Conservation (phyloP, 2,888 invertebrate genomes). For the Drosophila kuntzei region DNA sequence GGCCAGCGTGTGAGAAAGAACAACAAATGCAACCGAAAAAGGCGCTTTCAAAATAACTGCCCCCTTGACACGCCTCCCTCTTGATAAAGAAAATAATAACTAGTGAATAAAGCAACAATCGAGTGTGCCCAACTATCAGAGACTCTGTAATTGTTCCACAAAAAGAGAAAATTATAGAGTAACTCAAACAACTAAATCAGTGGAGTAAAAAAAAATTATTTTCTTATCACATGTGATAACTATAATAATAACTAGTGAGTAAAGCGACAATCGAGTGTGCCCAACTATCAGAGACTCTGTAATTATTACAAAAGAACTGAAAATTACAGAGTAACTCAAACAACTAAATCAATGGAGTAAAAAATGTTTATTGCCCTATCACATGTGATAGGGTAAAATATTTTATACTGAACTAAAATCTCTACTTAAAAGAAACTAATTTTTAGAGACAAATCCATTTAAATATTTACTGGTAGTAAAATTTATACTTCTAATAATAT, state of each 20-base stretch:
- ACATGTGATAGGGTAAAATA: too few relatives aligned
- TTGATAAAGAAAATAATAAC: constrained; percentile 3
- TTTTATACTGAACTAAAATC: too few relatives aligned
- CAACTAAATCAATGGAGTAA: neutral
- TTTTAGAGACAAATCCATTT: too few relatives aligned
- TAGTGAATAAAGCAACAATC: neutral
- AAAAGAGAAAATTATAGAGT: neutral
- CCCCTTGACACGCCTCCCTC: constrained; percentile 39
- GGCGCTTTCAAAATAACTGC: constrained; percentile 70
- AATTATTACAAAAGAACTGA: neutral
- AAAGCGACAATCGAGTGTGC: neutral
- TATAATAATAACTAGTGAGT: neutral
- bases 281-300: neutral
- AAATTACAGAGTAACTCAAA: neutral
- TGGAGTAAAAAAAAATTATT: too few relatives aligned
- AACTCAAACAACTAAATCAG: neutral
- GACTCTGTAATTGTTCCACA: neutral
- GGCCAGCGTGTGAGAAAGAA: constrained; percentile 48
- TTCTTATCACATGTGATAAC: too few relatives aligned
- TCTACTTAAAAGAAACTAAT: too few relatives aligned
- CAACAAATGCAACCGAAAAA: constrained; percentile 55
- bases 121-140: neutral
- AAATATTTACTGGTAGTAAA: too few relatives aligned
- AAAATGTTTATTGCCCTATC: too few relatives aligned
- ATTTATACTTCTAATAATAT: too few relatives aligned